Conservation (phyloP, 2,888 invertebrate genomes). For the Lutraria lutraria region DNA sequence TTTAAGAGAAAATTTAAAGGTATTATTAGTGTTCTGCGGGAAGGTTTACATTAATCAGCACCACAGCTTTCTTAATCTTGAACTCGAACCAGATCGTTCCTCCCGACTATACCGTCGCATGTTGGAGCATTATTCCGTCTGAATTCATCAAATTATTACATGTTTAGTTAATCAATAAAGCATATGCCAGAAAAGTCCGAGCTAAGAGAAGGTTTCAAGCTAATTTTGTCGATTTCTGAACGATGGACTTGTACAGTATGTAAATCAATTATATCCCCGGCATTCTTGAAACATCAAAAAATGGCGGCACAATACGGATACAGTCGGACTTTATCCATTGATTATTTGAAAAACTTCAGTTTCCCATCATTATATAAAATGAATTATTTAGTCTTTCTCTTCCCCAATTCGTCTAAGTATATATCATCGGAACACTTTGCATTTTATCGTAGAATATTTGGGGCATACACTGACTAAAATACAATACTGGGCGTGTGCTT, state of each 20-base stretch:
- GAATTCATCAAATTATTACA: not conserved
- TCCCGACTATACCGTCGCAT: not conserved
- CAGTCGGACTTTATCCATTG: not conserved
- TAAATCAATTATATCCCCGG: not conserved
- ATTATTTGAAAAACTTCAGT: slow-evolving; percentile 6
- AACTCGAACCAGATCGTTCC: too few relatives aligned
- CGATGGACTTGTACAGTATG: not conserved
- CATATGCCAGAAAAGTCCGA: not conserved
- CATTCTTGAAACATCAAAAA: not conserved
- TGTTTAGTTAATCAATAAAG: slow-evolving; percentile 8
- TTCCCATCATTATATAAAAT: not conserved
- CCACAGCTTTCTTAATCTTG: too few relatives aligned
- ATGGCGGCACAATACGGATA: not conserved
- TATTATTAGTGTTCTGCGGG: too few relatives aligned
- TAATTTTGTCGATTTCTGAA: slow-evolving; percentile 9
- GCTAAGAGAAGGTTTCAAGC: not conserved
- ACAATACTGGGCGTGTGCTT: not conserved
- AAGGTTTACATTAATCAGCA: too few relatives aligned
- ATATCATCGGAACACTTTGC: not conserved
- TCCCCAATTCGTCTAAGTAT: not conserved
- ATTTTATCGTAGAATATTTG: not conserved
- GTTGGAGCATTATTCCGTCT: not conserved
- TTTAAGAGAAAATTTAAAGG: too few relatives aligned
- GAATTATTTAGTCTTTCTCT: not conserved
- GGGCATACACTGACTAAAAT: not conserved